Evolutionary conservation across 2,797 vertebrate species (phyloP).

Genomic region (Labroides dimidiatus): DNA sequence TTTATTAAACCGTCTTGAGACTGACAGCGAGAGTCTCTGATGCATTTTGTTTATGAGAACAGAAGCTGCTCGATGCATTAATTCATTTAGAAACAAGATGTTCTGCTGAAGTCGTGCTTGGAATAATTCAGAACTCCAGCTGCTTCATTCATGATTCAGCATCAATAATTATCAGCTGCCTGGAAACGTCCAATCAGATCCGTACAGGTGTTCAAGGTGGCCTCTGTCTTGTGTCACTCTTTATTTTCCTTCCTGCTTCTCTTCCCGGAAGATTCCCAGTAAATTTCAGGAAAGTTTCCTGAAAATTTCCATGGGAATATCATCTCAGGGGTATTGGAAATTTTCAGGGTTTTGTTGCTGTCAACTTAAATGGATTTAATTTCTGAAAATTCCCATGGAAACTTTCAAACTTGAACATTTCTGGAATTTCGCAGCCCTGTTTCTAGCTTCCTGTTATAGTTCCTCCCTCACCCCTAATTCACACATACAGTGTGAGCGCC

Average conservation of each 20-base stretch:
- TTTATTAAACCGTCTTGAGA: constrained; percentile 40
- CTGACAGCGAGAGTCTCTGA: constrained; percentile 4
- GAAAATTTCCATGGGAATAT: too few relatives aligned
- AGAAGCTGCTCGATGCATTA: constrained; percentile 8
- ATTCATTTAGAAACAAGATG: constrained; percentile 21
- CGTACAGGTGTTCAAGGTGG: background rate
- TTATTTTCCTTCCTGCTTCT: background rate
- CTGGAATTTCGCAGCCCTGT: too few relatives aligned
- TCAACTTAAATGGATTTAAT: too few relatives aligned
- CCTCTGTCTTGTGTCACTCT: background rate
- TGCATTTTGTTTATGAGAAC: constrained; percentile 31
- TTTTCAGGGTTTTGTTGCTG: too few relatives aligned
- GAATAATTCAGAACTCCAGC: background rate
- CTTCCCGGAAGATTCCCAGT: too few relatives aligned
- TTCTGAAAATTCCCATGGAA: too few relatives aligned
- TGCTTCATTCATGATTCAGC: constrained; percentile 11
- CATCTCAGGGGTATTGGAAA: too few relatives aligned
- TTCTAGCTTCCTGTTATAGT: background rate
- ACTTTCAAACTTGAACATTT: too few relatives aligned
- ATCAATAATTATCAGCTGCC: constrained; percentile 12
- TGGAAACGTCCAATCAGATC: background rate
- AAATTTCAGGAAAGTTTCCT: too few relatives aligned
- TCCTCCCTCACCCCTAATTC: too few relatives aligned
- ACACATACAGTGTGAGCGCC: too few relatives aligned
- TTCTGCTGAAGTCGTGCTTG: constrained; percentile 1